Conservation (phyloP, 1,140 invertebrate genomes). For the Trachelipus rathkii region DNA sequence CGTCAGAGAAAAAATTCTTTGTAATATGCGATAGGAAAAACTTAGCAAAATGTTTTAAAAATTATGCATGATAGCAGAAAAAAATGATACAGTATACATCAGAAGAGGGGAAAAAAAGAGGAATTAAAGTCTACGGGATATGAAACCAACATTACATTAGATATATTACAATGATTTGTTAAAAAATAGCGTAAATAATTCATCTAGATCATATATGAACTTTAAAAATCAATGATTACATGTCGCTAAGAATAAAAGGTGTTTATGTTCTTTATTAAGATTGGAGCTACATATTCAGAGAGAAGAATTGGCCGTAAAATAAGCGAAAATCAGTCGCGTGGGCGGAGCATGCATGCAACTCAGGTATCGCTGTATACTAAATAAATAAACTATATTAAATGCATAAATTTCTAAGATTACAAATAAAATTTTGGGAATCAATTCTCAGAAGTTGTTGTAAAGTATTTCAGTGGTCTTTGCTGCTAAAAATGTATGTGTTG, state of each 20-base stretch:
- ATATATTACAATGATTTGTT: slow-evolving; percentile 4
- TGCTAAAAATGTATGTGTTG: too few relatives aligned
- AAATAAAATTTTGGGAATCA: too few relatives aligned
- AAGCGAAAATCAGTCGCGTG: neutral
- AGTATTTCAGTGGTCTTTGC: too few relatives aligned
- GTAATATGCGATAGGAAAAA: neutral
- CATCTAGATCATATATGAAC: neutral
- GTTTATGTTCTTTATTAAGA: slow-evolving; percentile 13
- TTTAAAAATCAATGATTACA: slow-evolving; percentile 7
- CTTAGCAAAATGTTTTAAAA: neutral
- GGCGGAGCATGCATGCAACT: neutral
- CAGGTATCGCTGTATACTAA: neutral
- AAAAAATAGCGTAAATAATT: slow-evolving; percentile 7
- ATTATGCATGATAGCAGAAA: too few relatives aligned
- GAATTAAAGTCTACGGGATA: neutral
- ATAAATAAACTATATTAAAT: neutral
- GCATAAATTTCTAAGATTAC: too few relatives aligned
- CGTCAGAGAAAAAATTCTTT: neutral
- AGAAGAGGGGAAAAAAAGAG: neutral
- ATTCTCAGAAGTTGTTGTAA: too few relatives aligned
- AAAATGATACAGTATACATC: too few relatives aligned
- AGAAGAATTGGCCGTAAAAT: slow-evolving; percentile 1
- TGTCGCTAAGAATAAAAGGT: slow-evolving; percentile 9
- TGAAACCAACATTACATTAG: neutral
- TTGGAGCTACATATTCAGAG: slow-evolving; percentile 12